phyloP scores from a whole-genome alignment of 2,888 invertebrate genomes.

The Oscheius myriophilus region DNA sequence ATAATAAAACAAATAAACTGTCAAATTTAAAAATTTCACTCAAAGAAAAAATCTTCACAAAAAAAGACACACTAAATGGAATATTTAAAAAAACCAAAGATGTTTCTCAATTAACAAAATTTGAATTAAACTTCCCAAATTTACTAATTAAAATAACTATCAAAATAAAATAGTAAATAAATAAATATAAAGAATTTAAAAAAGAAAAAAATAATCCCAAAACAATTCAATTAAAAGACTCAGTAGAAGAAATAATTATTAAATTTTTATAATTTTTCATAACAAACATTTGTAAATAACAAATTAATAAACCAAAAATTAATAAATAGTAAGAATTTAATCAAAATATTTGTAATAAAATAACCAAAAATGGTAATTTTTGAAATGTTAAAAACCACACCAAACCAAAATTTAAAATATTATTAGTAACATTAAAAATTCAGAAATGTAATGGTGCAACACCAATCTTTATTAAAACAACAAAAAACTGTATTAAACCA shows the following conservation, averaged over 20 bases:
- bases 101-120: slow-evolving; percentile 49
- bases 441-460: slow-evolving; percentile 53
- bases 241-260: slow-evolving; percentile 51
- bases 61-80: slow-evolving; percentile 51
- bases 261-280: slow-evolving; percentile 52
- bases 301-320: too few species aligned
- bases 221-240: slow-evolving; percentile 71
- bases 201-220: too few species aligned
- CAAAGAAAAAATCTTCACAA: slow-evolving; percentile 54
- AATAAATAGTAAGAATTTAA: slow-evolving; percentile 39
- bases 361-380: slow-evolving; percentile 78
- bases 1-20: slow-evolving; percentile 41
- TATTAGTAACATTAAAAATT: slow-evolving; percentile 48
- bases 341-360: slow-evolving; percentile 49
- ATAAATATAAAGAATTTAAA: slow-evolving; percentile 46
- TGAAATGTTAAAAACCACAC: slow-evolving; percentile 58
- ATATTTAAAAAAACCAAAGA: slow-evolving; percentile 51
- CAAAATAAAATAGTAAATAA: slow-evolving; percentile 54
- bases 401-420: slow-evolving; percentile 44
- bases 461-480: slow-evolving; percentile 50
- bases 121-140: slow-evolving; percentile 34
- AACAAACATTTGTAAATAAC: slow-evolving; percentile 53
- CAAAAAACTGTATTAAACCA: slow-evolving; percentile 47
- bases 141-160: slow-evolving; percentile 47
- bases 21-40: slow-evolving; percentile 44